Evolutionary conservation across 2,888 invertebrate species (phyloP).

Genomic region (Palloptera scutellata): DNA sequence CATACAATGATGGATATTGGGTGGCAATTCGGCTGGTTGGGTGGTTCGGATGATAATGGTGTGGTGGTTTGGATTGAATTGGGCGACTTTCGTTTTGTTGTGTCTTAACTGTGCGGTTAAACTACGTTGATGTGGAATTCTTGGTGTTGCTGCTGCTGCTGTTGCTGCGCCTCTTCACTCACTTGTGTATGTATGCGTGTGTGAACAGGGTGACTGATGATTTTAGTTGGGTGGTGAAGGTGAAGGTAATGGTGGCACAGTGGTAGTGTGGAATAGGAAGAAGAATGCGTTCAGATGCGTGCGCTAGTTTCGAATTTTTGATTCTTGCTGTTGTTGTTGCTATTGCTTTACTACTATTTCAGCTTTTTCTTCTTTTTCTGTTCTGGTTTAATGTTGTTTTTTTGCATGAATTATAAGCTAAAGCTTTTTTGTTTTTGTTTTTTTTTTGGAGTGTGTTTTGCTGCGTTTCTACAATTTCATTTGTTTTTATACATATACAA

Average conservation of each 20-base stretch:
- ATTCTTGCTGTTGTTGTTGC: slow-evolving; percentile 21
- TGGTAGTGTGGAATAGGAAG: slow-evolving; percentile 1
- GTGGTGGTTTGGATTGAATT: background rate
- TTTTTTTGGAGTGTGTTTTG: slow-evolving; percentile 7
- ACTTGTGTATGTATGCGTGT: background rate
- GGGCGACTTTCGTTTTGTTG: slow-evolving; percentile 16
- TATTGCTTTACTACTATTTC: slow-evolving; percentile 15
- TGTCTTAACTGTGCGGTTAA: slow-evolving; percentile 23
- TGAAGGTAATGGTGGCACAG: background rate
- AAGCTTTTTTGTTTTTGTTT: slow-evolving; percentile 13
- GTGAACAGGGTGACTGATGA: background rate
- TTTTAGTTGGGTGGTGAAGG: background rate
- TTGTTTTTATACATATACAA: no score
- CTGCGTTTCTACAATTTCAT: no score
- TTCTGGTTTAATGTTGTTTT: slow-evolving; percentile 18
- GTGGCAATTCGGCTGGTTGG: slow-evolving; percentile 15
- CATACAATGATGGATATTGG: slow-evolving; percentile 13
- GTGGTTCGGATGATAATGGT: background rate
- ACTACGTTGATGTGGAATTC: slow-evolving; percentile 10
- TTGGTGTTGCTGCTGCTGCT: slow-evolving; percentile 13
- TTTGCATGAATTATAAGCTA: slow-evolving; percentile 33
- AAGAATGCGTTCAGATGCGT: slow-evolving; percentile 39
- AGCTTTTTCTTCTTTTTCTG: slow-evolving; percentile 1
- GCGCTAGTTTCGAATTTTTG: slow-evolving; percentile 39
- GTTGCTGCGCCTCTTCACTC: slow-evolving; percentile 2